Base-by-base conservation (phyloP, 1,140 invertebrate genomes). In the Drosophila bocki region DNA sequence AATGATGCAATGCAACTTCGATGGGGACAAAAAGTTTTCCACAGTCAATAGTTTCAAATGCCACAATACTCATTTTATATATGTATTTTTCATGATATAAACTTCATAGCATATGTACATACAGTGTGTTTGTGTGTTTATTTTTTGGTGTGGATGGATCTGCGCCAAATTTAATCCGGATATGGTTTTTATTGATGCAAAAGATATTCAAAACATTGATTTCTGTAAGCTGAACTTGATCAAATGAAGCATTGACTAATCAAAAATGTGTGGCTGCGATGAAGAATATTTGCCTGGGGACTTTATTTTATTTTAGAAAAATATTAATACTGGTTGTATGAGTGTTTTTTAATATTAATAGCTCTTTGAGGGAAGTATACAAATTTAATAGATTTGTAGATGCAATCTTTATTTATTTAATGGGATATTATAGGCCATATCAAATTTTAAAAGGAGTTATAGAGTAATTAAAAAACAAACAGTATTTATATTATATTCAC, bases 161-260 rank as follows among this genome's bases (percentile, higher is more conserved):
- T 54, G 67, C 62, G 67, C 39, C 62, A 45, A 70, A 70, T 70
- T 70, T 68, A 54, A 70, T 70, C 67, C 67, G 62, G 67, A 67
- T 50, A 45, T 68, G 48, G 67, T 54, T 70, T 70, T 68, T 70
- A 70, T 70, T 53, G 67, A 33, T 13, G 53, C 62, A 68, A 54
- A 70, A 47, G 33, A 68, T 45, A 29, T 54, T 13, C 7, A 13
- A 42, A 44, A 37, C 54, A 70, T 54, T 32, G 17, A 68, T 70
- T 68, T 70, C 50, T 15, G 67, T 68, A 26, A 15, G 37, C 39
- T 54, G 13, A 26, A 45, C 39, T 45, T 54, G 22, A 67, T 45
- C 48, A 45, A 70, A 70, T 70, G 67, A 54, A 67, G 48, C 35
- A 47, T 32, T 32, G 44, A 35, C 22, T 37, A 54, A 67, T 53